Evolutionary conservation across 2,888 invertebrate genomes (phyloP).

Genomic region (Auanema freiburgensis): DNA sequence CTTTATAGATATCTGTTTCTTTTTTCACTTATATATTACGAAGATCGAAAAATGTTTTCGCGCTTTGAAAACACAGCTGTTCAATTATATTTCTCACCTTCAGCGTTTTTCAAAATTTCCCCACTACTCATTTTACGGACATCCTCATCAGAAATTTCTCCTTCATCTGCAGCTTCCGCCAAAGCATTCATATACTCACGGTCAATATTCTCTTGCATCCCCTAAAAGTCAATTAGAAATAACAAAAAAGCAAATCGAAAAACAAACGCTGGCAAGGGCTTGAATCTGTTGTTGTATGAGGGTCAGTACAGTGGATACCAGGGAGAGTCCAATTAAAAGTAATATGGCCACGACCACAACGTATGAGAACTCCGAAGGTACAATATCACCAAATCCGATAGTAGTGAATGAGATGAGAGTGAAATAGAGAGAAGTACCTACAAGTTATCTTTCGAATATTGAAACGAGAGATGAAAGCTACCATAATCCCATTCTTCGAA

Average conservation of each 20-base stretch:
- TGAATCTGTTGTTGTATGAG: constrained; percentile 62
- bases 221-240: constrained; percentile 31
- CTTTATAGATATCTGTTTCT: not conserved
- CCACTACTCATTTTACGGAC: constrained; percentile 12
- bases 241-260: constrained; percentile 1
- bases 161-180: constrained; percentile 50
- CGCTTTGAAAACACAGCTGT: too few species aligned
- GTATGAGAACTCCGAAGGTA: constrained; percentile 50
- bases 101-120: not conserved
- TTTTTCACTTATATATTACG: not conserved
- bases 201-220: constrained; percentile 59
- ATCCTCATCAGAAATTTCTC: constrained; percentile 31
- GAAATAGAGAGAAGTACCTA: constrained; percentile 57
- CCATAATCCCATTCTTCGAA: constrained; percentile 60
- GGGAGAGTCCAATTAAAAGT: constrained; percentile 56
- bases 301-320: constrained; percentile 59
- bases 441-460: constrained; percentile 7
- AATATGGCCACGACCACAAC: constrained; percentile 54
- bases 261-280: constrained; percentile 48
- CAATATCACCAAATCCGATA: constrained; percentile 59
- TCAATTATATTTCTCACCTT: not conserved
- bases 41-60: too few species aligned
- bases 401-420: constrained; percentile 57
- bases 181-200: constrained; percentile 58
- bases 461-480: not conserved